A percentile compares a stretch with the other conserved stretches of the same genome.
phyloP scores from a whole-genome alignment of 2,888 invertebrate genomes.

The Plagodis dolabraria region DNA sequence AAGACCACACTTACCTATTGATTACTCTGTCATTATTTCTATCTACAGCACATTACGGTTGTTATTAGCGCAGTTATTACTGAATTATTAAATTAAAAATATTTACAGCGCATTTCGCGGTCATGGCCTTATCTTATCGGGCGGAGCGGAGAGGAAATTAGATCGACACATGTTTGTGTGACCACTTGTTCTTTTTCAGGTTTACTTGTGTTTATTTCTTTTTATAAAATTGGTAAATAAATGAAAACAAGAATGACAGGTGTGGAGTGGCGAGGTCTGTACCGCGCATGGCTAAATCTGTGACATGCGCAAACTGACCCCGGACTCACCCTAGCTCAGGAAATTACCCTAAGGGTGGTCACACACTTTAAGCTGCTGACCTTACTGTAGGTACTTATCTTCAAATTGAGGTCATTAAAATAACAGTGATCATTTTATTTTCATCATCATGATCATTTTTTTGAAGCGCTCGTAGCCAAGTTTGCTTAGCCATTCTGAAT shows the following conservation, averaged over 20 bases:
- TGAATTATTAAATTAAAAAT: conserved; percentile 19
- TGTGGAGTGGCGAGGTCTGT: conserved; percentile 6
- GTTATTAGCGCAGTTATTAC: not conserved
- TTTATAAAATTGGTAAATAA: conserved; percentile 22
- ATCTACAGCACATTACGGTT: not conserved
- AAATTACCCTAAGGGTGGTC: conserved; percentile 1
- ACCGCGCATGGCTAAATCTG: conserved; percentile 29
- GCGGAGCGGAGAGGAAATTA: not conserved
- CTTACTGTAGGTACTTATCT: too few species aligned
- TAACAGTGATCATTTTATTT: too few species aligned
- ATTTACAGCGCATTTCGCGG: conserved; percentile 20
- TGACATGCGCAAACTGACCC: conserved; percentile 33
- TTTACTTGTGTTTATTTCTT: not conserved
- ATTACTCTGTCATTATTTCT: conserved; percentile 1
- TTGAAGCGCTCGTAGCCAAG: too few species aligned
- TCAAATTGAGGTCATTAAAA: too few species aligned
- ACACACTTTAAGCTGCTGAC: not conserved
- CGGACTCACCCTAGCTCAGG: conserved; percentile 6
- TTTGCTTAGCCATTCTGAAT: too few species aligned
- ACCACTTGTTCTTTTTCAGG: conserved; percentile 8
- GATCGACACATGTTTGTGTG: not conserved
- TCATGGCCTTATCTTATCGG: conserved; percentile 18
- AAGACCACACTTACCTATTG: conserved; percentile 3
- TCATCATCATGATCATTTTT: too few species aligned
- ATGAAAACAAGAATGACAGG: conserved; percentile 37